These are phyloP conservation scores for Leptinotarsa texana DNA, from an alignment of 1,140 invertebrate genomes.

Conservation along the genomic window DNA sequence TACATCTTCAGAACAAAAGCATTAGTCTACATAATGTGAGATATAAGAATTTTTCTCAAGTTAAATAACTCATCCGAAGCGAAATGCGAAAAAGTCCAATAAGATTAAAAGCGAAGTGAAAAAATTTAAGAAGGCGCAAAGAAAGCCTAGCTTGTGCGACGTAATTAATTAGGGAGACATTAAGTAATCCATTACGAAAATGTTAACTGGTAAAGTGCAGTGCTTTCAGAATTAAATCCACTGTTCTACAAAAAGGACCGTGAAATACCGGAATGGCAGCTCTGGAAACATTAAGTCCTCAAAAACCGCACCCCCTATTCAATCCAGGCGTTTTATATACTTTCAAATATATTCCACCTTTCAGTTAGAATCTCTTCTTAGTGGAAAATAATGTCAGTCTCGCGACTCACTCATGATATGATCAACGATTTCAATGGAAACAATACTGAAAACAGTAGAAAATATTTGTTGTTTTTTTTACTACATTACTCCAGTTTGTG, in stretches of 20 bases:
- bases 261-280: conserved; percentile 13
- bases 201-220: conserved; percentile 21
- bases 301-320: conserved; percentile 15
- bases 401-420: neutral
- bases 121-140: neutral
- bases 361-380: neutral
- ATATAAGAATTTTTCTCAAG: no score
- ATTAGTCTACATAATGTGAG: no score
- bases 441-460: no score
- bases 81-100: neutral
- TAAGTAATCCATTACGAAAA: conserved; percentile 20
- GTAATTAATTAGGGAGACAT: conserved; percentile 21
- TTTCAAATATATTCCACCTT: conserved; percentile 17
- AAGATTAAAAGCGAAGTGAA: neutral
- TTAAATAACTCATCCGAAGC: neutral
- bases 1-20: no score
- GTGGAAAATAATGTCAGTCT: neutral
- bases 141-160: neutral
- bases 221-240: conserved; percentile 21
- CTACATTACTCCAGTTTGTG: no score
- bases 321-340: conserved; percentile 12
- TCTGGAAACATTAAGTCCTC: conserved; percentile 14
- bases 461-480: no score
- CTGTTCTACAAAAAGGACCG: conserved; percentile 11
- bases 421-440: no score